Evolutionary conservation across 1,140 invertebrate species (phyloP), one percentile per base, ranked within the genome.

Genomic region (Hyles euphorbiae): DNA sequence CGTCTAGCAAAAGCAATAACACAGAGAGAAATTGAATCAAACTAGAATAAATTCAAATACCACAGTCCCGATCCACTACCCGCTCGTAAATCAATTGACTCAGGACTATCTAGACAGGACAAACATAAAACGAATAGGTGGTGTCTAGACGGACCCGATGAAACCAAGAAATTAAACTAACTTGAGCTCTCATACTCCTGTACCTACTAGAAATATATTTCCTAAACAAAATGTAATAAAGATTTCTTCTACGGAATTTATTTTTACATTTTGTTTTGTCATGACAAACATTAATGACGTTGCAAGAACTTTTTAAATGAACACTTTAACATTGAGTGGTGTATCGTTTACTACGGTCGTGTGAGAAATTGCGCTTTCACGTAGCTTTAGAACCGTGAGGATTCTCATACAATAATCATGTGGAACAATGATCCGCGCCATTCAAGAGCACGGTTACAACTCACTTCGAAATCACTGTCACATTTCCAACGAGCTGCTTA

Each of bases 291-390:
- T n/a, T 50, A 52, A 10, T 10, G 34, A 6, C 43, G 53, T 34
- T 33, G 12, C 12, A 8, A 9, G 53, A 56, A 48, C 54, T 7
- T 48, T 56, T 56, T 45, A 56, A 70, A 59, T 71, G 65, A 67
- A 68, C 61, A 74, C 65, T 64, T 61, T 68, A 59, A 66, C 65
- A 68, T 64, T 70, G 65, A 67, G 61, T 63, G 52, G 56, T 36
- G 50, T 63, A 58, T 60, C 51, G 64, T 60, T 63, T 69, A 62
- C 57, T 68, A 72, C 70, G 57, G 64, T 32, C n/a, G 32, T 58
- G 62, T 76, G 74, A 70, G 80, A 83, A 81, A 73, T 69, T 61
- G 65, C 75, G 77, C 81, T 83, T 83, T 83, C 81, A 72, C 81
- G 71, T 43, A 55, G 61, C 67, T 68, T 67, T 56, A 63, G 59